These are phyloP conservation scores for Biston betularia DNA, from an alignment of 2,888 invertebrate genomes.

Conservation along the genomic window DNA sequence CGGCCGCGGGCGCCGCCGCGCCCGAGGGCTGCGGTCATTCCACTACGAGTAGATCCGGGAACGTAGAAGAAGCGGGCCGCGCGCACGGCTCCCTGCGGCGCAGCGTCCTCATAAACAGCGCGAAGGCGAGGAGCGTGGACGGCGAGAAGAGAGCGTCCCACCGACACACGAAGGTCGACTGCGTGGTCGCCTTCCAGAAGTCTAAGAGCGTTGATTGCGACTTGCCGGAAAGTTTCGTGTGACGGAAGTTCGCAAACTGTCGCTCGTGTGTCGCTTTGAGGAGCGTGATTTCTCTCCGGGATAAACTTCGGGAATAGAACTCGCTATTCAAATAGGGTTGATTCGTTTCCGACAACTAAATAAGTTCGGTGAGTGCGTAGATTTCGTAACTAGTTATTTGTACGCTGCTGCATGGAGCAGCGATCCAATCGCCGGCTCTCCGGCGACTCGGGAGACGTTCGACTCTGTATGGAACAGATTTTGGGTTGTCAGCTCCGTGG, in stretches of 20 bases:
- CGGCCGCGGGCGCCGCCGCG: slow-evolving; percentile 57
- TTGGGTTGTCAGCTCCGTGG: neutral
- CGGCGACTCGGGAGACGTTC: neutral
- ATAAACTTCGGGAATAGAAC: slow-evolving; percentile 27
- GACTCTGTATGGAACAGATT: neutral
- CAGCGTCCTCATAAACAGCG: slow-evolving; percentile 81
- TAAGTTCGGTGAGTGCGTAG: slow-evolving; percentile 18
- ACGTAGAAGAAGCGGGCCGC: slow-evolving; percentile 55
- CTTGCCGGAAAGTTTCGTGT: slow-evolving; percentile 81
- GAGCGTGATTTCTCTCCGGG: slow-evolving; percentile 29
- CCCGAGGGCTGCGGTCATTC: slow-evolving; percentile 70
- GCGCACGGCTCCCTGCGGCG: slow-evolving; percentile 72
- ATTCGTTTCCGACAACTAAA: slow-evolving; percentile 14
- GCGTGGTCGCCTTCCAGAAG: slow-evolving; percentile 77
- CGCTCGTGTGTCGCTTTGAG: slow-evolving; percentile 8
- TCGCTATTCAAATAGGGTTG: slow-evolving; percentile 27
- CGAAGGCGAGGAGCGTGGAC: slow-evolving; percentile 77
- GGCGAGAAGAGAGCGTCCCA: slow-evolving; percentile 70
- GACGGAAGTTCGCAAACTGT: slow-evolving; percentile 37
- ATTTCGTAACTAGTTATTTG: slow-evolving; percentile 24
- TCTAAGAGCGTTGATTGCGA: slow-evolving; percentile 75
- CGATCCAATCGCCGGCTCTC: slow-evolving; percentile 1
- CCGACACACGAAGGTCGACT: slow-evolving; percentile 76
- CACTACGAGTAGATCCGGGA: slow-evolving; percentile 54
- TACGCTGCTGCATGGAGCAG: slow-evolving; percentile 11